Evolutionary conservation across 1,140 invertebrate species (phyloP).

Genomic region (Mycetomoellerius zeteki): DNA sequence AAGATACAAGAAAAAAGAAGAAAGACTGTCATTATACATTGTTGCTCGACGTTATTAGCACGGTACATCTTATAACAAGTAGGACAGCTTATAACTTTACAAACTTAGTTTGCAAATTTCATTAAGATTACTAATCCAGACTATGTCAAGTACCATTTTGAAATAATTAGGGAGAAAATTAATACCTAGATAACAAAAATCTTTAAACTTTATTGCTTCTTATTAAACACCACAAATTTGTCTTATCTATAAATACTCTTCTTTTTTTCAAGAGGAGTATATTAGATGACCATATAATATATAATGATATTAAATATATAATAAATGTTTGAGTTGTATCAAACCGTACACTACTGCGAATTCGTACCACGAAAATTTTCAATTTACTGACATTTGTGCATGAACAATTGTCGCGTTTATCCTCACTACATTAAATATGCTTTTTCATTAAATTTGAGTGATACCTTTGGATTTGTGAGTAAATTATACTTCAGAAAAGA

Average conservation of each 20-base stretch:
- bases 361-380: too few relatives aligned
- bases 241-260: neutral
- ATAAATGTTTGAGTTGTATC: neutral
- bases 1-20: neutral
- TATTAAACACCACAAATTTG: neutral
- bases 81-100: constrained; percentile 1
- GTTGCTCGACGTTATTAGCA: neutral
- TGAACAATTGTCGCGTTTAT: too few relatives aligned
- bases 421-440: too few relatives aligned
- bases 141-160: neutral
- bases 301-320: neutral
- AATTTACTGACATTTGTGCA: too few relatives aligned
- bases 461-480: too few relatives aligned
- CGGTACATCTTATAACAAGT: neutral
- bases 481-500: too few relatives aligned
- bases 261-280: neutral
- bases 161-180: constrained; percentile 3
- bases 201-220: neutral
- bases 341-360: too few relatives aligned
- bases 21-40: neutral
- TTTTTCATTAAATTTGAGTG: too few relatives aligned
- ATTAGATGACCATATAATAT: neutral
- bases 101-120: neutral
- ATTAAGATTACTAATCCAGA: neutral
- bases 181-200: neutral